Percentiles rank a stretch among this genome's conserved stretches.
These are phyloP conservation scores for Autographa gamma DNA, from an alignment of 2,888 invertebrate species.

Conservation along the genomic window DNA sequence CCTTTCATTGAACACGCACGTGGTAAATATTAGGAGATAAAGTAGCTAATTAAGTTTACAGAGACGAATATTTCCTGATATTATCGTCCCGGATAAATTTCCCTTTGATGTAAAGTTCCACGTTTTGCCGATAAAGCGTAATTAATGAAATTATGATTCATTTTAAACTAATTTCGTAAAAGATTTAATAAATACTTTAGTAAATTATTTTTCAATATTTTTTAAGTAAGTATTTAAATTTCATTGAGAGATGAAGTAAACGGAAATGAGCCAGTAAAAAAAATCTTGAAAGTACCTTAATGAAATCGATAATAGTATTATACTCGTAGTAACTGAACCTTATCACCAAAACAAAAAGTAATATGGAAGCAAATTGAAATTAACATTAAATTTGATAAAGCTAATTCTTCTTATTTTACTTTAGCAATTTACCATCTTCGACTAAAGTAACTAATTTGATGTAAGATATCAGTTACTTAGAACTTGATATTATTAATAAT, in stretches of 20 bases:
- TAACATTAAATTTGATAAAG: background rate
- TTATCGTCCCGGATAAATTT: background rate
- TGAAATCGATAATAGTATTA: no score
- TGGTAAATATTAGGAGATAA: background rate
- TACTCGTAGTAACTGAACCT: background rate
- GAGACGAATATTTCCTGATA: background rate
- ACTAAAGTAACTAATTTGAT: constrained; percentile 1
- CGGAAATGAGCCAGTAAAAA: no score
- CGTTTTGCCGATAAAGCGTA: constrained; percentile 1
- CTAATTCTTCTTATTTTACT: background rate
- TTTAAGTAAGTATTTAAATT: no score
- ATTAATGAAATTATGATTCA: constrained; percentile 1
- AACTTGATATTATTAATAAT: constrained; percentile 2
- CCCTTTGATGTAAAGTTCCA: background rate
- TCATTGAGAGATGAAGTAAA: no score
- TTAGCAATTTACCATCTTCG: constrained; percentile 1
- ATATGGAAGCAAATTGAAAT: background rate
- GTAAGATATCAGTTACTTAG: constrained; percentile 1
- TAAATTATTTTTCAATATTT: background rate
- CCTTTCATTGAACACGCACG: no score
- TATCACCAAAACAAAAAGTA: background rate
- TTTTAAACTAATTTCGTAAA: background rate
- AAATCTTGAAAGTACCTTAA: no score
- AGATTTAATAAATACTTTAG: constrained; percentile 2
- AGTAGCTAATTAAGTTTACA: background rate